Base-by-base conservation (phyloP, 2,113 vertebrate genomes). In the Vidua chalybeata region DNA sequence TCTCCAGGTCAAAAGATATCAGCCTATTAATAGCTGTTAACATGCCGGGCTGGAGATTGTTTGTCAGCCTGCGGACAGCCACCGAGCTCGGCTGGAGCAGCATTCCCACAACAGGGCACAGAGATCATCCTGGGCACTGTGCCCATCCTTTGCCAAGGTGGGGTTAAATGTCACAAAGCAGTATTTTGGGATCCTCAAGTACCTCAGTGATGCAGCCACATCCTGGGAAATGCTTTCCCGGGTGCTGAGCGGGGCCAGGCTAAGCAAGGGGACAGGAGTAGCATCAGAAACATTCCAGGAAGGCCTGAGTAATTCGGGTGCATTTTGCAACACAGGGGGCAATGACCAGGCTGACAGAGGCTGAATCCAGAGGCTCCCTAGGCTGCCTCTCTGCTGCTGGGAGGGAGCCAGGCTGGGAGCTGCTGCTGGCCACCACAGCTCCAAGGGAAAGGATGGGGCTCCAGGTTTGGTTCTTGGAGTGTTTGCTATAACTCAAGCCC, bases 81-180 rank as follows among this genome's bases (percentile, higher is more conserved):
- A 28, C 2, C 0, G 1, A 82, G 79, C 87, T 49, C 0, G 0
- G 66, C 77, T 11, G 46, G 55, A 84, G 39, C 78, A 75, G 56
- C 4, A 0, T n/a, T 78, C 64, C 66, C 9, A 1, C 46, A 54
- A 7, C 13, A 35, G 37, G 2, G 21, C 9, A 4, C 1, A 0
- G 10, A 13, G 58, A 84, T 17, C 35, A 43, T 39, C 59, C 35
- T 39, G 16, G 10, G 9, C 18, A n/a, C 21, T 22, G 35, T 31
- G 52, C 51, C 48, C 52, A 28, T 5, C 72, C 54, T 49, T 46
- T 11, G 8, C 56, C 49, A 45, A 28, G 11, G 59, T 26, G 28
- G 8, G 35, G 13, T 90, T 80, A 59, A 74, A 55, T 15, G 43
- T 39, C 72, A 68, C 46, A 74, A 69, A 71, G 55, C n/a, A 69